Percentiles rank a stretch among this genome's conserved stretches.
Conservation (phyloP, 2,888 invertebrate species). For the Apamea monoglypha region DNA sequence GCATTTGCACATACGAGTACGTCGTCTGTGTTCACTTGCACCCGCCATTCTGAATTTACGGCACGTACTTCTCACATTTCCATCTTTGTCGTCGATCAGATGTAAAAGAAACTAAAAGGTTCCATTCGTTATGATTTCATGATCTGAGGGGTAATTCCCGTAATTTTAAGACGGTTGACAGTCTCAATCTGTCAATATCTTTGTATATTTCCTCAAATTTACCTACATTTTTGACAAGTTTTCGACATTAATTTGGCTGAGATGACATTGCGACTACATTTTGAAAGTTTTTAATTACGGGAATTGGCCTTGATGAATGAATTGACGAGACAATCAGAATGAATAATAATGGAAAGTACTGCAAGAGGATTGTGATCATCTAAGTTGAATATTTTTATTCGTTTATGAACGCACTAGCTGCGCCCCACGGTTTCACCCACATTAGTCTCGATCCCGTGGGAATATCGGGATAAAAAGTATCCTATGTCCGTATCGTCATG, state of each 20-base stretch:
- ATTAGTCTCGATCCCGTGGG: not conserved
- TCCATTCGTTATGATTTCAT: not conserved
- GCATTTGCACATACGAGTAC: slow-evolving; percentile 22
- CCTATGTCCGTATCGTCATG: not conserved
- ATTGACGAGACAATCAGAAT: not conserved
- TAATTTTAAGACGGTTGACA: not conserved
- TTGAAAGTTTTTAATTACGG: too few species aligned
- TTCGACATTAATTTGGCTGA: too few species aligned
- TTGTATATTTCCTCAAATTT: too few species aligned
- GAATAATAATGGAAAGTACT: not conserved
- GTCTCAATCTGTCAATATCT: too few species aligned
- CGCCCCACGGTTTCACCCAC: not conserved
- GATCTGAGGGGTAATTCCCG: not conserved
- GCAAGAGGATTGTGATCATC: too few species aligned
- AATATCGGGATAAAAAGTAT: not conserved
- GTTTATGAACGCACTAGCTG: not conserved
- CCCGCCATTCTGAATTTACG: slow-evolving; percentile 23
- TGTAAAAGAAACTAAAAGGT: slow-evolving; percentile 12
- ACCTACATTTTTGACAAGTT: too few species aligned
- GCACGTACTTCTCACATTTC: slow-evolving; percentile 29
- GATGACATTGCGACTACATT: too few species aligned
- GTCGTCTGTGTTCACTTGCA: slow-evolving; percentile 2
- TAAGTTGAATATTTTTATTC: not conserved
- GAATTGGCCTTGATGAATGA: too few species aligned
- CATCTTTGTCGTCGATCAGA: slow-evolving; percentile 19